Percentiles rank a stretch among this genome's conserved stretches.
Conservation (phyloP, 2,113 vertebrate species). For the Phaetusa simplex region DNA sequence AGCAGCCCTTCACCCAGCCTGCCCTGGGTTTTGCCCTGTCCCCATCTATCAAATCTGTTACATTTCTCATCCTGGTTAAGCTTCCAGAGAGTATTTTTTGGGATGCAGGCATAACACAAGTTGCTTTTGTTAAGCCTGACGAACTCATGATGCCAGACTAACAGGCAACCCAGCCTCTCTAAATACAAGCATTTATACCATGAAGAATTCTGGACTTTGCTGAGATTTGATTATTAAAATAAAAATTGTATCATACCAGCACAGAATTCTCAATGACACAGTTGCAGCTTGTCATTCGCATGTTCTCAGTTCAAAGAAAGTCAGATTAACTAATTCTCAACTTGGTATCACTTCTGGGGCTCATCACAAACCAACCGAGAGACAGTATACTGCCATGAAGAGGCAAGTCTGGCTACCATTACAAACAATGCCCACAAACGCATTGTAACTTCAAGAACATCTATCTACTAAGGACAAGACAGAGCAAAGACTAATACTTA, state of each 20-base stretch:
- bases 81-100: background rate
- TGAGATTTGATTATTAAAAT: background rate
- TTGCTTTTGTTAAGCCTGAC: background rate
- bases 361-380: background rate
- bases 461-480: background rate
- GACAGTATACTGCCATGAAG: background rate
- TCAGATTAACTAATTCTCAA: background rate
- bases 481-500: background rate
- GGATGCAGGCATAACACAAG: background rate
- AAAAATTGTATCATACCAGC: background rate
- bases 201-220: background rate
- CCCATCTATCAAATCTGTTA: background rate
- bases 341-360: background rate
- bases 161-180: background rate
- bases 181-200: background rate
- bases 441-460: background rate
- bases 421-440: background rate
- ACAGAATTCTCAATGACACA: background rate
- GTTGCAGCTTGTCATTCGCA: background rate
- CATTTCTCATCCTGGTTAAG: background rate
- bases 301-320: background rate
- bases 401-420: background rate
- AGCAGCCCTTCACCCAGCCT: background rate
- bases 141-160: background rate
- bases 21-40: background rate